phyloP scores from a whole-genome alignment of 2,113 vertebrate species.

The Mastomys natalensis region DNA sequence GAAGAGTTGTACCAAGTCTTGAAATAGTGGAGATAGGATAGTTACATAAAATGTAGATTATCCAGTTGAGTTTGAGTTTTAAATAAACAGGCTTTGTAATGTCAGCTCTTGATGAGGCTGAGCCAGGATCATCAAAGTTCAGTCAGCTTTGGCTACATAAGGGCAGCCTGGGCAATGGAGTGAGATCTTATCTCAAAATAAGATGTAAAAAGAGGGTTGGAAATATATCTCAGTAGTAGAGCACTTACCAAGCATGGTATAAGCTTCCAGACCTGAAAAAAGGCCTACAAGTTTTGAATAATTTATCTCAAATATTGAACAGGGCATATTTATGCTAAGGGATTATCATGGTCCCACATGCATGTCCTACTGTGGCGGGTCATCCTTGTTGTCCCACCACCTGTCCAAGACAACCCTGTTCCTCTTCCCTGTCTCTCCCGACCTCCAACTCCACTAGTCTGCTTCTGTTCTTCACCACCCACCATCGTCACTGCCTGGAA shows the following conservation, averaged over 20 bases:
- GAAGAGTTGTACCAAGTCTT: background rate
- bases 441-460: background rate
- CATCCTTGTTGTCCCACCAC: background rate
- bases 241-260: background rate
- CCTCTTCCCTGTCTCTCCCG: background rate
- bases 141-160: background rate
- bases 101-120: background rate
- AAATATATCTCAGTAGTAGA: background rate
- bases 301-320: background rate
- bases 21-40: background rate
- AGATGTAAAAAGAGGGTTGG: too few relatives aligned
- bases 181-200: background rate
- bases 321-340: background rate
- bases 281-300: background rate
- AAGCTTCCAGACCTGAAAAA: background rate
- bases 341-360: background rate
- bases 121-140: background rate
- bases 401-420: background rate
- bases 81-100: background rate
- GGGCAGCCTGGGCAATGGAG: background rate
- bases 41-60: background rate
- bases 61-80: slow-evolving; percentile 36
- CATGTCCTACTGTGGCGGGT: rapidly evolving
- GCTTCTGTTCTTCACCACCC: background rate
- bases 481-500: background rate